Evolutionary conservation across 2,113 vertebrate genomes (phyloP), one percentile per base, ranked within the genome.

Genomic region (Emydura subglobosa): DNA sequence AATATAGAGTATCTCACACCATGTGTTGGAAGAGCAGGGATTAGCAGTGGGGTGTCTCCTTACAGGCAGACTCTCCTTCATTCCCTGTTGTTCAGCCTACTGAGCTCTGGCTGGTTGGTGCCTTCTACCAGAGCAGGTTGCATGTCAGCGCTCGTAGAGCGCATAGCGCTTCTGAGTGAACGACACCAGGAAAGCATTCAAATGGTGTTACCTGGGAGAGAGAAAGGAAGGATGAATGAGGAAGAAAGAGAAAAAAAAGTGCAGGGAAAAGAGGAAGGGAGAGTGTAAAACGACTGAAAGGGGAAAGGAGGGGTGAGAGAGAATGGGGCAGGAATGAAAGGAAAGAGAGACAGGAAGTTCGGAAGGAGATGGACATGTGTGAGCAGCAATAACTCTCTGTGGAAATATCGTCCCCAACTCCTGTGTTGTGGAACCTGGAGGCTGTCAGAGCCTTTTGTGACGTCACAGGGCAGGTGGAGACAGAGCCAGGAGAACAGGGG

Each of bases 11-110:
- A 10, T 11, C 0, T 25, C 10, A 2, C 13, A 42, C 42, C 65
- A n/a, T 17, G 7, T 10, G 0, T 3, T 27, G 19, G 29, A 19
- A 13, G 22, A 4, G 29, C 13, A 11, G 50, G 7, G 24, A 31
- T 57, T 39, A 86, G 51, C 34, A 25, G 27, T 34, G 25, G 22
- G 0, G 0, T 19, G 79, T 9, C 29, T 51, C 44, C 44, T 21
- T 47, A 29, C 14, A 50, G 16, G 10, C n/a, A 9, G 8, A 74
- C 25, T 57, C 4, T 2, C 17, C 3, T 1, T 21, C 2, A 0
- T 80, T 79, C 13, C 27, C 3, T 27, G 44, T n/a, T 51, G n/a
- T 3, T 49, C n/a, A 54, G 25, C 49, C 27, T 25, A 6, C 22
- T 79, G 0, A n/a, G 31, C 19, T 53, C 61, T 68, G 61, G 61